Evolutionary conservation across 1,140 invertebrate species (phyloP), one percentile per base, ranked within the genome.

Genomic region (Ceratina japonica): DNA sequence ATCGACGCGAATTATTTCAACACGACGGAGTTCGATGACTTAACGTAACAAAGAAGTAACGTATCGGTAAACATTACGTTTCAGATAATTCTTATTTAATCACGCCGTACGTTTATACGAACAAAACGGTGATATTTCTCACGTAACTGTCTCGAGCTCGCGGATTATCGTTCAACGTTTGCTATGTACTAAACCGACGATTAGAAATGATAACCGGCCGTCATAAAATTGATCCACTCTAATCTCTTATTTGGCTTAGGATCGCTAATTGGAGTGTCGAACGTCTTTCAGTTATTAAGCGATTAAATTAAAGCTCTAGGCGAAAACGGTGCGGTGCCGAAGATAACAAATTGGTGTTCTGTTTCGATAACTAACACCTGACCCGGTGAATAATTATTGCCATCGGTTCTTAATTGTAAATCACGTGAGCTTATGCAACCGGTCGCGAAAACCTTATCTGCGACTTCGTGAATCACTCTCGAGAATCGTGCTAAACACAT

Each of bases 381-480:
- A 13, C 27, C 10, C 13, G 3, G 58, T n/a, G 13, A n/a, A 75
- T 58, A 13, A 4, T n/a, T n/a, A 4, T n/a, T n/a, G 20, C 5
- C 27, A 18, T n/a, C 4, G 69, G 49, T 44, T 20, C 44, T 44
- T 77, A 62, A 71, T 62, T 77, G n/a, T 20, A 15, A 31, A 54
- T 22, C 75, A 20, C 58, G 68, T 63, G 66, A 27, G 27, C 22
- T 82, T 66, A 54, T 13, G 52, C 27, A 68, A 73, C 24, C 10
- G 2, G 3, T 22, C 52, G 44, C 52, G 52, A 81, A 66, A 24
- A 13, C 62, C 1, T 18, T 52, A 65, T 65, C 27, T 18, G 58
- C 62, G 10, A 44, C 0, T 3, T 44, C 18, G 51, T 65, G 58
- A 81, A 65, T 80, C 66, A 54, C 63, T 18, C 20, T 24, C 63